Evolutionary conservation across 1,140 invertebrate genomes (phyloP), one percentile per base, ranked within the genome.

Genomic region (Caenorhabditis remanei): DNA sequence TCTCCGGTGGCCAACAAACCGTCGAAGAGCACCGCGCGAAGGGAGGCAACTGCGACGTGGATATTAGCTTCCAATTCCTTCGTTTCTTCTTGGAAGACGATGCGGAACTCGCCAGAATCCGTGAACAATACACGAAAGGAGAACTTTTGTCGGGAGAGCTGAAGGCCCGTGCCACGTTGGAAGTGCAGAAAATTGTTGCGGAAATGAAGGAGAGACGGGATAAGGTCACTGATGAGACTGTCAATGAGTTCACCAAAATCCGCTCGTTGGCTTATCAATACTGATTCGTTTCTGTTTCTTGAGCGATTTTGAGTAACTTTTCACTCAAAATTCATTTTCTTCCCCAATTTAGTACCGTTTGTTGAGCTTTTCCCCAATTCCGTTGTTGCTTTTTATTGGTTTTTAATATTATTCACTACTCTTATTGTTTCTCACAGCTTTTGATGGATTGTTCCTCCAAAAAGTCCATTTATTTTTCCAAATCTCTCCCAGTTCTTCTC

Each of bases 51-150:
- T 98, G 97, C 93, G 96, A 97, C 89, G 95, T 99, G 5, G 98
- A 99, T 94, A 96, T 97, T 83, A 96, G 97, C 0, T 99, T 95
- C 94, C 97, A 99, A 93, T 98, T 99, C 94, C 93, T 99, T 2
- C 95, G 94, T 65, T 99, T 98, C 93, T 99, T 99, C 94, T 91
- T 99, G 67, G 97, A 99, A 88, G 97, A 99, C 94, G 98, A 99
- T 93, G 95, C 95, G 0, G 95, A 95, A 93, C 93, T 99, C 85
- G 96, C 96, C 90, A 93, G 97, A 93, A 96, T 98, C 89, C 94
- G 94, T 93, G 93, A 95, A 93, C 95, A 96, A 82, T 99, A 99
- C 92, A 95, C 96, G 53, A 96, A 95, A 90, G 98, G 98, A 46
- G 95, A 96, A 91, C 94, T 99, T 93, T 93, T 99, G 13, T 98